Base-by-base conservation (phyloP, 2,888 invertebrate species). In the Metallyticus violacea region DNA sequence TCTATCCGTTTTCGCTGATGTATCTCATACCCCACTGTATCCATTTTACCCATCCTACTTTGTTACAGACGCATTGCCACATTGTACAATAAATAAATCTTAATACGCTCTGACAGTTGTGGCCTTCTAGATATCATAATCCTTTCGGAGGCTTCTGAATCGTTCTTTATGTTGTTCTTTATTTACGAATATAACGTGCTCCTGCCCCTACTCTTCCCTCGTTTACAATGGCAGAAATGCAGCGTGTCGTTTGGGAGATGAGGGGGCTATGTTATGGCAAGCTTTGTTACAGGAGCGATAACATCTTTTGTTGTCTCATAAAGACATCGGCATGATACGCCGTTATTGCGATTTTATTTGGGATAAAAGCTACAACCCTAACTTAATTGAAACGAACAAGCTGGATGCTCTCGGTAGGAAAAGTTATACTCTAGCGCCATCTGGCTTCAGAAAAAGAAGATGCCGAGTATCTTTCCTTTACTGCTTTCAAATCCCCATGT, bases 21-120 rank as follows among this genome's bases (percentile, higher is more conserved):
- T 30, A 7, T 30, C 15, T 62, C 40, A 62, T 22, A 62, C 40
- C 40, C 40, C 40, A n/a, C n/a, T n/a, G n/a, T n/a, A n/a, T n/a
- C n/a, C n/a, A n/a, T n/a, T n/a, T n/a, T n/a, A n/a, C 22, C 40
- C 40, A 62, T 62, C 15, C 22, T 9, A 22, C 40, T 62, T 62
- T 80, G 79, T 80, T 29, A 22, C 28, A 80, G 29, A 40, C 26
- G 40, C 26, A 81, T 6, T n/a, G 26, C 82, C 76, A 76, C 82
- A 82, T 82, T 76, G 82, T 82, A 26, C 26, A 82, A 82, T 82
- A 82, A 82, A 82, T 82, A 82, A 82, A 83, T 77, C 83, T 83
- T 27, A 77, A 83, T 83, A 77, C 77, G 83, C 40, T 62, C 40
- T 22, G 22, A 15, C 15, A 62, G 22, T 62, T 62, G 40, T 62